These are phyloP conservation scores for Mormyrops attenuatus DNA, from an alignment of 2,797 vertebrate genomes.

Conservation along the genomic window DNA sequence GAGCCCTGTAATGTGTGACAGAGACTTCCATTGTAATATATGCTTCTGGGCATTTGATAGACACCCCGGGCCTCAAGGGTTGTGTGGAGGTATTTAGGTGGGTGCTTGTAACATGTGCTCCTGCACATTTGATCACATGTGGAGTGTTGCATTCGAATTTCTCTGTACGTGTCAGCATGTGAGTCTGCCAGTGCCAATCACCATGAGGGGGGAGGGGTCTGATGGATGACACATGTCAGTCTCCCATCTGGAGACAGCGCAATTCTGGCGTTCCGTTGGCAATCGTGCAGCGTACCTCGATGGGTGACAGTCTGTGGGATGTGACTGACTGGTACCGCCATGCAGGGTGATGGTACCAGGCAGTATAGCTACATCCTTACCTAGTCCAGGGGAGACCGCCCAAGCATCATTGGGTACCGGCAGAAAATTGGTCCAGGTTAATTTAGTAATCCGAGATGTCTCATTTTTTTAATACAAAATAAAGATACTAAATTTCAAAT, in stretches of 20 bases:
- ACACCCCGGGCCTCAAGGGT: neutral
- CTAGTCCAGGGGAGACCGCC: constrained; percentile 43
- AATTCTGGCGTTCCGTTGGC: constrained; percentile 53
- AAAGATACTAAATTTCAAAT: neutral
- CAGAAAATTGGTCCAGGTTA: neutral
- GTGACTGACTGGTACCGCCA: constrained; percentile 65
- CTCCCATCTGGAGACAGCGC: constrained; percentile 48
- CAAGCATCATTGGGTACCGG: constrained; percentile 8
- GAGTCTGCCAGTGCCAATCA: neutral
- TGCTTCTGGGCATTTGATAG: neutral
- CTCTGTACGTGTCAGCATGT: constrained; percentile 4
- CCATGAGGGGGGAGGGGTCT: constrained; percentile 12
- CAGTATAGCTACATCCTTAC: constrained; percentile 41
- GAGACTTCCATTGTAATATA: neutral
- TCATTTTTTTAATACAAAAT: constrained; percentile 17
- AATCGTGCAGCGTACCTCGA: constrained; percentile 63
- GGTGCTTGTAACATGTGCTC: constrained; percentile 6
- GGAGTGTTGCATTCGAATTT: neutral
- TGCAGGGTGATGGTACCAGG: constrained; percentile 49
- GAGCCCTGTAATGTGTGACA: neutral
- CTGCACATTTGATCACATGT: neutral
- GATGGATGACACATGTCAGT: constrained; percentile 58
- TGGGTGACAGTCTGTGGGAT: constrained; percentile 52
- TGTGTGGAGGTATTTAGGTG: constrained; percentile 1
- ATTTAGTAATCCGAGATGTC: neutral